Evolutionary conservation across 2,888 invertebrate species (phyloP), one percentile per base, ranked within the genome.

Genomic region (Eurytoma adleriae): DNA sequence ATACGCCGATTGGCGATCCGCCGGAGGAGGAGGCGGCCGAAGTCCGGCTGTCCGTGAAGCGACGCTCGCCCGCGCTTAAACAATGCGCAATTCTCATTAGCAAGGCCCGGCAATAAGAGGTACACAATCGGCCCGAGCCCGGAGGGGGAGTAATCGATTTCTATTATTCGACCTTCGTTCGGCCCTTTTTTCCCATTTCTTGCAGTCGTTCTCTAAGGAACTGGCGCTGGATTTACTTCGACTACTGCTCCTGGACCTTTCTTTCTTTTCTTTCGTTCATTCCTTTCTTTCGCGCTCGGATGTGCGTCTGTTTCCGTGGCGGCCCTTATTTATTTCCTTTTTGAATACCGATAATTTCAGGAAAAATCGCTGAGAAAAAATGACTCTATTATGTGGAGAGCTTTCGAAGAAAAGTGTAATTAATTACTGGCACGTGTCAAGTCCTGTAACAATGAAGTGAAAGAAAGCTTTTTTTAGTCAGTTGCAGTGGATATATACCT

Each of bases 131-230:
- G 50, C 20, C 18, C 57, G n/a, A 48, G 56, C 66, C 48, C 7
- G 66, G 12, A n/a, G 67, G 59, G n/a, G n/a, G 30, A 64, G 50
- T 14, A 61, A 77, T 77, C 76, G 76, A 77, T 77, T 69, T 77
- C 69, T 62, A 62, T 77, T 77, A 77, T 77, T 69, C 70, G 69
- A 40, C 76, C 40, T 69, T 70, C 54, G 20, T 68, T 61, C 54
- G 30, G 62, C 52, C 27, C 67, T 16, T 16, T 30, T 40, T 72
- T 66, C 64, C 56, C 27, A 30, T 74, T 64, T 62, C 54, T 66
- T 12, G 50, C 18, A 40, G 40, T n/a, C 70, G 7, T 40, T 4
- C 4, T 40, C 40, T 40, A 10, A 40, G 40, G 40, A 40, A 40
- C 40, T 40, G 24, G 24, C 40, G 10, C 40, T 40, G 40, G 40